Conservation (phyloP, 37 sponge, comb jelly and placozoan genomes). For the Hexactinellida sp. region DNA sequence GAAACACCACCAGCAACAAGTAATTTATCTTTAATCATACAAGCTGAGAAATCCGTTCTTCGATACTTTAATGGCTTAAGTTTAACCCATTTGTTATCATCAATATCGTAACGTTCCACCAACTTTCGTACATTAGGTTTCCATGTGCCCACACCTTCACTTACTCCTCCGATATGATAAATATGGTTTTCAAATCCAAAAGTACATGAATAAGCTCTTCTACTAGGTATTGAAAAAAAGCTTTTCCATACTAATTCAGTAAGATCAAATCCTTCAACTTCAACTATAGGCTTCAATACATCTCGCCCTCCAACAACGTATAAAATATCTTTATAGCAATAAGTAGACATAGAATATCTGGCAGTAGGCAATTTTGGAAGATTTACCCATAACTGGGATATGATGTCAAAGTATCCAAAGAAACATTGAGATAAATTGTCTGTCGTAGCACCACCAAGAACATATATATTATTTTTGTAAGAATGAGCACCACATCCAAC, state of each 20-base stretch:
- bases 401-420: background rate
- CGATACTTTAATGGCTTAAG: background rate
- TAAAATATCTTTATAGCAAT: background rate
- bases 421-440: background rate
- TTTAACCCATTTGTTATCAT: background rate
- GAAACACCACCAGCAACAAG: constrained; percentile 3
- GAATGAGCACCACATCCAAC: background rate
- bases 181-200: background rate
- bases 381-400: background rate
- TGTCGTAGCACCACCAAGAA: background rate
- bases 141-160: constrained; percentile 6
- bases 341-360: background rate
- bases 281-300: background rate
- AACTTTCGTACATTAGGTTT: background rate
- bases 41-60: background rate
- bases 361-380: background rate
- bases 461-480: background rate
- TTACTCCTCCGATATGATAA: background rate
- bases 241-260: background rate
- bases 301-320: background rate
- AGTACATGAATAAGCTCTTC: constrained; percentile 3
- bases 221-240: background rate
- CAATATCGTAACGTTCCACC: background rate
- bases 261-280: background rate
- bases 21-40: background rate